A percentile compares a stretch with the other conserved stretches of the same genome.
phyloP scores from a whole-genome alignment of 53 echinoderm and acorn worm genomes.

The Echinarachnius parma region DNA sequence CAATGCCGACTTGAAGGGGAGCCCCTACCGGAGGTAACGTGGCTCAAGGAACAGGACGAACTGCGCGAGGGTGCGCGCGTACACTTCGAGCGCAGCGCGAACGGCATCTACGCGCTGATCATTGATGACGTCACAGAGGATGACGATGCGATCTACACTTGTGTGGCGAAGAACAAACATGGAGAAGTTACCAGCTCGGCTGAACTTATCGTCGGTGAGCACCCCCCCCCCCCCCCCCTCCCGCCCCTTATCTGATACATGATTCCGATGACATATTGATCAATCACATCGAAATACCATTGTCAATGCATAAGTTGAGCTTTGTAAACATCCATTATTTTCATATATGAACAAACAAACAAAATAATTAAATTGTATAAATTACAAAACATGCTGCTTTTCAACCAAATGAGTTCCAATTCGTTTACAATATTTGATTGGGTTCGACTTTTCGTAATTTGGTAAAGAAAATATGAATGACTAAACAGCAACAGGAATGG shows the following conservation, averaged over 20 bases:
- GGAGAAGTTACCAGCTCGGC: slow-evolving; percentile 82
- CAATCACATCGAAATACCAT: too few species aligned
- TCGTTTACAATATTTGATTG: too few species aligned
- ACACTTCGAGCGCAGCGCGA: slow-evolving; percentile 33
- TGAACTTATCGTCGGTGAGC: slow-evolving; percentile 81
- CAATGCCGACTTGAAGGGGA: slow-evolving; percentile 69
- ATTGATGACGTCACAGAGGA: slow-evolving; percentile 76
- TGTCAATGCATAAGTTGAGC: too few species aligned
- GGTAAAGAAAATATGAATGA: too few species aligned
- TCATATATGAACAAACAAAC: not conserved
- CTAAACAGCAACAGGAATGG: too few species aligned
- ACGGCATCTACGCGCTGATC: slow-evolving; percentile 65
- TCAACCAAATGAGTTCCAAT: too few species aligned
- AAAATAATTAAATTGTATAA: not conserved
- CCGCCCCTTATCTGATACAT: too few species aligned
- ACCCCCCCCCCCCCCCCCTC: too few species aligned
- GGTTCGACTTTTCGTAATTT: too few species aligned
- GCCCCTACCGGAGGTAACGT: slow-evolving; percentile 75
- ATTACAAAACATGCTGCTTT: too few species aligned
- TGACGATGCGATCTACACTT: slow-evolving; percentile 91
- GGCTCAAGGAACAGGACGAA: slow-evolving; percentile 75
- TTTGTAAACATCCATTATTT: too few species aligned
- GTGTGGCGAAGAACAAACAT: slow-evolving; percentile 71
- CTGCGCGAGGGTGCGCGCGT: slow-evolving; percentile 46
- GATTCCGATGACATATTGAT: too few species aligned